Conservation (phyloP, 1,140 invertebrate species). For the Zaprionus lachaisei region DNA sequence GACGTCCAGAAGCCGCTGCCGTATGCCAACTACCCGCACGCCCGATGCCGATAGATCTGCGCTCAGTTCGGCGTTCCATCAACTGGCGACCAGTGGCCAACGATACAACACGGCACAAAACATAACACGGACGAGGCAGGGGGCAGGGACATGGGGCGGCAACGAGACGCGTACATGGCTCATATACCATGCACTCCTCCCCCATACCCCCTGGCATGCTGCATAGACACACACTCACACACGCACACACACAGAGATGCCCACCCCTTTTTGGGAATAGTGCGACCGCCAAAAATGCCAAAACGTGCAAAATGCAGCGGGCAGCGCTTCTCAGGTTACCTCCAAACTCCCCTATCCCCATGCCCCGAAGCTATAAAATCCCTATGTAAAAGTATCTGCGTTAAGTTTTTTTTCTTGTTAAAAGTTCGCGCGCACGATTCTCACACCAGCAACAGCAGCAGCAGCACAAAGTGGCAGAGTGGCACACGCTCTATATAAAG, state of each 20-base stretch:
- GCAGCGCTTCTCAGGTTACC: conserved; percentile 19
- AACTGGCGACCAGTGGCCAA: conserved; percentile 49
- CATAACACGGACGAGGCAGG: conserved; percentile 33
- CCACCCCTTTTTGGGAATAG: conserved; percentile 13
- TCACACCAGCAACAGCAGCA: conserved; percentile 26
- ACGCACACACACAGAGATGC: background rate
- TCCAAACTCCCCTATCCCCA: background rate
- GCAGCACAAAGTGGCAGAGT: conserved; percentile 10
- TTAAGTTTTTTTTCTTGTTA: conserved; percentile 77
- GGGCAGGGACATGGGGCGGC: conserved; percentile 4
- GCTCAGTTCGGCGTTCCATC: conserved; percentile 78
- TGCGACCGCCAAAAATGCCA: conserved; percentile 62
- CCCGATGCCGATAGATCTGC: conserved; percentile 80
- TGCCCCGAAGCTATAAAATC: background rate
- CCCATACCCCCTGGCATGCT: background rate
- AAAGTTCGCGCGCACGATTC: conserved; percentile 76
- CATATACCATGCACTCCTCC: background rate
- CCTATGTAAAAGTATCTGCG: conserved; percentile 70
- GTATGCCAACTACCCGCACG: conserved; percentile 82
- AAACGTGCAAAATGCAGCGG: conserved; percentile 76
- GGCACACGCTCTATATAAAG: conserved; percentile 40
- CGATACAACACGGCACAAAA: conserved; percentile 35
- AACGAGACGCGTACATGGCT: conserved; percentile 46
- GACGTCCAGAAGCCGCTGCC: conserved; percentile 82
- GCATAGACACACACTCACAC: conserved; percentile 12